Percentiles rank a stretch among this genome's conserved stretches.
phyloP scores from a whole-genome alignment of 2,797 vertebrate species.

The Danio tinwini region DNA sequence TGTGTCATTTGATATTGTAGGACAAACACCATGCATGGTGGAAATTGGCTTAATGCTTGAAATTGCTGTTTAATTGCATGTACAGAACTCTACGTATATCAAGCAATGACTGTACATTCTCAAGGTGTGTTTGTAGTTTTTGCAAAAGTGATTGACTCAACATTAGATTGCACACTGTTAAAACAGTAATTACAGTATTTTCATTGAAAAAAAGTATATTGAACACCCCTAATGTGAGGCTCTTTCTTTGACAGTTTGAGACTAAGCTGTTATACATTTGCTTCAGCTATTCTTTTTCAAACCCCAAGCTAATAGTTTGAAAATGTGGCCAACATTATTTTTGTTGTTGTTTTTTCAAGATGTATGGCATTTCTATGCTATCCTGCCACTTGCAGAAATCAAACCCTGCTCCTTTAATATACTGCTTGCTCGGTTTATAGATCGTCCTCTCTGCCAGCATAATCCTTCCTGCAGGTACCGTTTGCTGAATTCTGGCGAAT shows the following conservation, averaged over 20 bases:
- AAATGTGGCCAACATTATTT: not conserved
- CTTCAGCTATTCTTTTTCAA: not conserved
- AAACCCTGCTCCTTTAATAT: not conserved
- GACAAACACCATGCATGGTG: too few relatives aligned
- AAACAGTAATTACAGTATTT: not conserved
- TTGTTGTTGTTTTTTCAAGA: not conserved
- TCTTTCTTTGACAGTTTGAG: not conserved
- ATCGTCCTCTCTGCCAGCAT: conserved; percentile 1
- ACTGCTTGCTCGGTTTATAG: not conserved
- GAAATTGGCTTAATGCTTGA: too few relatives aligned
- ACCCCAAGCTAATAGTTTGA: not conserved
- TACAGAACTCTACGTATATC: not conserved
- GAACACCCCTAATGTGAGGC: not conserved
- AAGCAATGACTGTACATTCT: not conserved
- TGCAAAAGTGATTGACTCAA: too few relatives aligned
- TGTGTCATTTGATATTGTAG: not conserved
- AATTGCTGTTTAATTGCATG: too few relatives aligned
- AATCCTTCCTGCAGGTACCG: not conserved
- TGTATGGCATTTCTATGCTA: not conserved
- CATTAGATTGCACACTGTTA: not conserved
- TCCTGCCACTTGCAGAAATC: not conserved
- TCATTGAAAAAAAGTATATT: not conserved
- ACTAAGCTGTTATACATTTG: not conserved
- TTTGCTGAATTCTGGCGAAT: not conserved
- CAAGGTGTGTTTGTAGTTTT: too few relatives aligned